phyloP scores from a whole-genome alignment of 2,797 vertebrate genomes.

The Hydrolagus colliei region DNA sequence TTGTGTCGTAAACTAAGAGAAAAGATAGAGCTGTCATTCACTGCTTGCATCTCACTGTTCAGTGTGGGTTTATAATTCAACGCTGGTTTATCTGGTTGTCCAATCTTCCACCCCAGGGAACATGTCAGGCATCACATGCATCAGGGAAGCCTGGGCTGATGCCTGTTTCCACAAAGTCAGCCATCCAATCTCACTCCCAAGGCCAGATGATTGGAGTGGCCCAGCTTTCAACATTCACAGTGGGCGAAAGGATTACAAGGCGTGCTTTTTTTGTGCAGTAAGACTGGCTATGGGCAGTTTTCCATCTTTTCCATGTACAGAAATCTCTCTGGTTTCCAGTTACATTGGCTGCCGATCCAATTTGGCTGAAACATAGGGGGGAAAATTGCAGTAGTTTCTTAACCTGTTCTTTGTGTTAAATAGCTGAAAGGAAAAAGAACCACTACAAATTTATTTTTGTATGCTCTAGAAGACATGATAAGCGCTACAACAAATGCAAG shows the following conservation, averaged over 20 bases:
- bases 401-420: no score
- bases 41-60: constrained; percentile 53
- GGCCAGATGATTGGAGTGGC: background rate
- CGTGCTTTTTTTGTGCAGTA: constrained; percentile 13
- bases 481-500: no score
- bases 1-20: constrained; percentile 52
- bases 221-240: constrained; percentile 15
- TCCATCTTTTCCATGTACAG: background rate
- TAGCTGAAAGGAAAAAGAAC: no score
- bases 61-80: constrained; percentile 65
- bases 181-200: constrained; percentile 55
- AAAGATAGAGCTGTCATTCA: constrained; percentile 61
- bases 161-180: constrained; percentile 62
- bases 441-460: no score
- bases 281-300: background rate
- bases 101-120: constrained; percentile 65
- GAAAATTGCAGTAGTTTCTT: no score
- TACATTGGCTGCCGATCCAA: background rate
- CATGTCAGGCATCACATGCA: constrained; percentile 63
- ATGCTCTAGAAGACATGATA: no score
- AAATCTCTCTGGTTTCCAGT: background rate
- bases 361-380: background rate
- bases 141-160: constrained; percentile 57
- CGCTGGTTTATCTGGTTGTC: constrained; percentile 62
- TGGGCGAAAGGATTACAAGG: background rate